Evolutionary conservation across 2,797 vertebrate genomes (phyloP), one percentile per base, ranked within the genome.

Genomic region (Pantherophis alleghaniensis): DNA sequence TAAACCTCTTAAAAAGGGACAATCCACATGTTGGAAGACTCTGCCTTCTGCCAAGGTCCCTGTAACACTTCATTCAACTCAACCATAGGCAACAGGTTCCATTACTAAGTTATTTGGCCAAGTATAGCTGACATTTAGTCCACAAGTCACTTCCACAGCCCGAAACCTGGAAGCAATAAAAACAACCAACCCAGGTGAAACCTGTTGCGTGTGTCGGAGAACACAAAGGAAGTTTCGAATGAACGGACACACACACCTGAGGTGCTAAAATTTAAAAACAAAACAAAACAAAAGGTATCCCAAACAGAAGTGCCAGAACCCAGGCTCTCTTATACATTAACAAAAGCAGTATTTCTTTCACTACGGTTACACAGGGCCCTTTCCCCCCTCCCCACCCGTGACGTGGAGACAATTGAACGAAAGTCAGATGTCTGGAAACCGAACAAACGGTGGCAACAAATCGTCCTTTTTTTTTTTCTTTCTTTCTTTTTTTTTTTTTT

Each of bases 201-300:
- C 96, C 92, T 96, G 95, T 96, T 96, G 95, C 94, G 6, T 60
- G 9, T 28, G 79, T 0, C 56, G 61, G 37, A n/a, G 24, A 74
- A 37, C 5, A 63, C 14, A 63, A 47, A 32, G 14, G 9, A 57
- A 89, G 22, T 86, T 57, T n/a, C 90, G 93, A 91, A 83, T 53
- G 24, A 4, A 1, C 20, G 1, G 22, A 51, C 3, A 2, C 18
- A 7, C n/a, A 14, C 56, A 87, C 83, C 90, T 22, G 56, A 59
- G 18, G 37, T n/a, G 3, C 47, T 24, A 61, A 83, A 24, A 66
- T 83, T 66, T 22, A n/a, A 61, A 83, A 86, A 11, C 26, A n/a
- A n/a, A 57, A 57, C 56, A 57, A 57, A n/a, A 66, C 61, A 87
- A 87, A 87, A 28, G 20, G 24, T 3, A 57, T 32, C 51, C 55